phyloP scores from a whole-genome alignment of 2,888 invertebrate genomes.

The Leptopilina myrica region DNA sequence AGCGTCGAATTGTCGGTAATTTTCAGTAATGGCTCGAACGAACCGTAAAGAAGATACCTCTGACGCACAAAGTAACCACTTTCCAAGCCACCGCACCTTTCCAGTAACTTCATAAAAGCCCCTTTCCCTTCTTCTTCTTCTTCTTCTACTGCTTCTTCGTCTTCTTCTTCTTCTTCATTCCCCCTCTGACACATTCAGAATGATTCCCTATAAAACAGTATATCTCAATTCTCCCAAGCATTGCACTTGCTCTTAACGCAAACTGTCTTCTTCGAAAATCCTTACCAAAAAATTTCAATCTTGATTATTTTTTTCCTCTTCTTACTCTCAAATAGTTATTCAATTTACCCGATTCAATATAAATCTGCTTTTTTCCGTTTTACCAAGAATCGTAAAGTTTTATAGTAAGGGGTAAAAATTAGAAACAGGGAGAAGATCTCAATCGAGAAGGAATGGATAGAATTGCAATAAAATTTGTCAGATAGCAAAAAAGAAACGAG shows the following conservation, averaged over 20 bases:
- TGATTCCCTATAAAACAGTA: slow-evolving; percentile 72
- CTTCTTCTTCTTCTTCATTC: no score
- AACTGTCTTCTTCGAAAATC: slow-evolving; percentile 54
- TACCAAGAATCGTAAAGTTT: no score
- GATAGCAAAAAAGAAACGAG: no score
- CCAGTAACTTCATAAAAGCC: slow-evolving; percentile 65
- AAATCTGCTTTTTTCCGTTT: no score
- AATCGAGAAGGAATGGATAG: no score
- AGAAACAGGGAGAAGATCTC: no score
- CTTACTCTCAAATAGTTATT: not conserved
- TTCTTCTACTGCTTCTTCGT: no score
- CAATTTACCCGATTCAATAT: no score
- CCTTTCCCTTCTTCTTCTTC: no score
- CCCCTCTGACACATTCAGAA: slow-evolving; percentile 62
- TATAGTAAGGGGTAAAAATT: no score
- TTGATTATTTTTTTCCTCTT: not conserved
- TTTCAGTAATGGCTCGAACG: slow-evolving; percentile 72
- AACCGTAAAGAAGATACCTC: slow-evolving; percentile 61
- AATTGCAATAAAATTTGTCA: no score
- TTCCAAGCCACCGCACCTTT: slow-evolving; percentile 64
- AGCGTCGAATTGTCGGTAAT: slow-evolving; percentile 74
- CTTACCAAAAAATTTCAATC: slow-evolving; percentile 1
- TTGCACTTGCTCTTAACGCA: slow-evolving; percentile 45
- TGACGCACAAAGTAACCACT: slow-evolving; percentile 67
- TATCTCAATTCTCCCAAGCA: slow-evolving; percentile 68